Evolutionary conservation across 2,888 invertebrate genomes (phyloP), one percentile per base, ranked within the genome.

Genomic region (Ctena decussata): DNA sequence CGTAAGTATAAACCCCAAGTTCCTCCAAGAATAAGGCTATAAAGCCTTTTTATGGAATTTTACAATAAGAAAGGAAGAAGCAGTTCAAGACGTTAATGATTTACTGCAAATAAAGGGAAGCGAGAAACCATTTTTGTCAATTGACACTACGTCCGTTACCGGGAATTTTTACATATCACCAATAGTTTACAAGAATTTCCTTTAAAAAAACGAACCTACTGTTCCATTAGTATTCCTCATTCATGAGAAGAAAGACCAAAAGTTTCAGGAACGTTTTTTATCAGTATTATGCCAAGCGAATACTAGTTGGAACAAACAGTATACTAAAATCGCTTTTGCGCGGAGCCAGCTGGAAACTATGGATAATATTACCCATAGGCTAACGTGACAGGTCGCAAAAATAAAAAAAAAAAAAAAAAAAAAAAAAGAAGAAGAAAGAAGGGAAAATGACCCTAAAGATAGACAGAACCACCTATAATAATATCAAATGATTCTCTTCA

Each of bases 231-330:
- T 69, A 1, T 80, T 80, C 35, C 15, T 80, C 41, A 57, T 80
- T 21, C 80, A 80, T 32, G 74, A 80, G 37, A 80, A 80, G 44
- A 80, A 80, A 41, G 72, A 80, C 57, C 73, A 80, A 46, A 80
- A 80, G 21, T 80, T 74, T n/a, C 73, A 80, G 8, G 74, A 80
- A 65, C 73, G 80, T 8, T 80, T 80, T 39, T 21, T 73, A 2
- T 60, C 74, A 18, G 41, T 80, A 1, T 24, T 73, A 1, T 3
- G 1, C 3, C 60, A 74, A 39, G 27, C n/a, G n/a, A n/a, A n/a
- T n/a, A n/a, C n/a, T n/a, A 72, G 21, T 53, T n/a, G n/a, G n/a
- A n/a, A n/a, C n/a, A n/a, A n/a, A n/a, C n/a, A n/a, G n/a, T n/a
- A n/a, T n/a, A n/a, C n/a, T n/a, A n/a, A n/a, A n/a, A n/a, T n/a